These are phyloP conservation scores for Cydia amplana DNA, from an alignment of 1,140 invertebrate genomes.

Conservation along the genomic window DNA sequence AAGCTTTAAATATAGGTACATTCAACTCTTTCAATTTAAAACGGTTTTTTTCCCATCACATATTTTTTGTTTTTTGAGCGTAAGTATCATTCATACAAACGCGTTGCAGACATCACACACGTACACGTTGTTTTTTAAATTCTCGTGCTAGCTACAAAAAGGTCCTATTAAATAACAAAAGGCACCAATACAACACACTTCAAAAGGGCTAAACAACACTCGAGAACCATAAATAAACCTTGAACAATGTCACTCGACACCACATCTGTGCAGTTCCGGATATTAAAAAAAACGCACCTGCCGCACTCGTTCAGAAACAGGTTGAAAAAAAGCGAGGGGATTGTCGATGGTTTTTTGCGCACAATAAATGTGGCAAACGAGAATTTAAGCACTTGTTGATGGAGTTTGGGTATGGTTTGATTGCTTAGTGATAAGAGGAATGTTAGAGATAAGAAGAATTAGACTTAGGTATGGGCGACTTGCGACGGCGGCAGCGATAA, in stretches of 20 bases:
- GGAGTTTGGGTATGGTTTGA: not conserved
- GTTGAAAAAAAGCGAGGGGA: constrained; percentile 9
- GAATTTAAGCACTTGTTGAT: constrained; percentile 12
- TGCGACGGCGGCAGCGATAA: too few species aligned
- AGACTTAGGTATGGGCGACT: too few species aligned
- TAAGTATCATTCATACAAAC: too few species aligned
- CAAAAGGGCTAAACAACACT: not conserved
- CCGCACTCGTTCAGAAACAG: constrained; percentile 17
- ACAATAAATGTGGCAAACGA: constrained; percentile 7
- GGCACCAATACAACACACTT: constrained; percentile 3
- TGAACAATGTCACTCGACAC: constrained; percentile 18
- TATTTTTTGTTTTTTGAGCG: not conserved
- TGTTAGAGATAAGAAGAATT: not conserved
- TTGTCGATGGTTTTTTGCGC: constrained; percentile 20
- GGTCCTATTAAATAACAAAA: not conserved
- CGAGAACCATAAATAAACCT: constrained; percentile 6
- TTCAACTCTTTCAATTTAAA: not conserved
- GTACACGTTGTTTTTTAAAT: not conserved
- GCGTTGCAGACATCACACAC: too few species aligned
- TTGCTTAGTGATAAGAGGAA: not conserved
- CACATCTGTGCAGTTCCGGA: constrained; percentile 18
- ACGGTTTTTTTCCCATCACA: not conserved
- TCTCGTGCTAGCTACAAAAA: not conserved
- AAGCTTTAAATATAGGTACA: too few species aligned
- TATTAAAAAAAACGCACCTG: constrained; percentile 12